Evolutionary conservation across 2,113 vertebrate genomes (phyloP).

Genomic region (Charina bottae): DNA sequence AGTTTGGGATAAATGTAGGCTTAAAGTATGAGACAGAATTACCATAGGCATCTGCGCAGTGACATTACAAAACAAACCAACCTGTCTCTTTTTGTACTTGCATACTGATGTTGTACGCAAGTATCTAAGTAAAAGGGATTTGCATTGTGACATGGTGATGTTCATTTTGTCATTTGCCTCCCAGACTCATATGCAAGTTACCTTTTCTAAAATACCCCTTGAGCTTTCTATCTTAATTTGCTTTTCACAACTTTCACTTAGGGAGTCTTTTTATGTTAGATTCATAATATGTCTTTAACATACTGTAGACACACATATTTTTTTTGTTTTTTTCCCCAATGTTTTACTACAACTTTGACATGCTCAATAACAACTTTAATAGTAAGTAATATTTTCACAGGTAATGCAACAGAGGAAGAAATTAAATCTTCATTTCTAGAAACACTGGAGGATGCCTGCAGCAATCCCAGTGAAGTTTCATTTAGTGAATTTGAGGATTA

Average conservation of each 20-base stretch:
- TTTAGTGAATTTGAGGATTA: conserved; percentile 85
- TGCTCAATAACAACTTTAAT: conserved; percentile 44
- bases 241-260: background rate
- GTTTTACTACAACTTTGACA: background rate
- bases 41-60: background rate
- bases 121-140: background rate
- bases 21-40: background rate
- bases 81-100: background rate
- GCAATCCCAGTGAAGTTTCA: conserved; percentile 70
- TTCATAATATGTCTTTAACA: background rate
- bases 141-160: background rate
- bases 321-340: background rate
- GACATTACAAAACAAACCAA: background rate
- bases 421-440: conserved; percentile 76
- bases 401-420: conserved; percentile 75
- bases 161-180: background rate
- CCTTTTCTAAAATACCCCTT: background rate
- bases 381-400: conserved; percentile 62
- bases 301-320: background rate
- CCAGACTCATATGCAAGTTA: background rate
- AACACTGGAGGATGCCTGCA: conserved; percentile 72
- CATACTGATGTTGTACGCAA: background rate
- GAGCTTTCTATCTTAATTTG: background rate
- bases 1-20: background rate
- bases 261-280: background rate